Evolutionary conservation across 2,113 vertebrate species (phyloP), one percentile per base, ranked within the genome.

Genomic region (Nanorana parkeri): DNA sequence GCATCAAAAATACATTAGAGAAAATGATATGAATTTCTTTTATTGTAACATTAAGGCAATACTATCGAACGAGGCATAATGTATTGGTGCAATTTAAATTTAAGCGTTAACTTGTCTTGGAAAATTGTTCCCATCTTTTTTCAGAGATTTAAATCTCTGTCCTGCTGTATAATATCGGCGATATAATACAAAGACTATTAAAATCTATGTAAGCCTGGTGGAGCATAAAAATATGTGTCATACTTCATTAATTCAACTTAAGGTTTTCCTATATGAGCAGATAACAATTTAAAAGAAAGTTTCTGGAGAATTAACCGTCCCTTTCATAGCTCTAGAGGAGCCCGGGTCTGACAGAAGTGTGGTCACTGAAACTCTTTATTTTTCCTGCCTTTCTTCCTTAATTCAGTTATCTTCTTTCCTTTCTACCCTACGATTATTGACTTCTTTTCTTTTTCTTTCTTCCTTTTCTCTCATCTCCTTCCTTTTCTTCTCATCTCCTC

Each of bases 1-100:
- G 54, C 80, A 82, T 82, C 71, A 82, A 82, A 82, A 82, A 82
- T 28, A 47, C 80, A 82, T 82, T 82, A 82, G 47, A 82, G 80
- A 76, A 82, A 76, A 82, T 81, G 79, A 82, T 82, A 75, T 68
- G 80, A 76, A 52, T 76, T 82, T 66, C 65, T 75, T 76, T 82
- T 68, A 75, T 82, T 82, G 80, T 76, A 82, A 64, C 63, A 82
- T 82, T 82, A 82, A 56, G 64, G 52, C 71, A 47, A 82, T 68
- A 26, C 63, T 68, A 68, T 60, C 68, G 71, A 82, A 82, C 64
- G 51, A 82, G 71, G 80, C 80, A 76, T 74, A 76, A 82, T 76
- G 52, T 67, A 82, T 82, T 51, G 72, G 61, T 56, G 20, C 63
- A 68, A 68, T 82, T 76, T 56, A 82, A 58, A 76, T 21, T 41